Evolutionary conservation across 92 coral and sea anemone genomes (phyloP).

Genomic region (Paragorgia papillata): DNA sequence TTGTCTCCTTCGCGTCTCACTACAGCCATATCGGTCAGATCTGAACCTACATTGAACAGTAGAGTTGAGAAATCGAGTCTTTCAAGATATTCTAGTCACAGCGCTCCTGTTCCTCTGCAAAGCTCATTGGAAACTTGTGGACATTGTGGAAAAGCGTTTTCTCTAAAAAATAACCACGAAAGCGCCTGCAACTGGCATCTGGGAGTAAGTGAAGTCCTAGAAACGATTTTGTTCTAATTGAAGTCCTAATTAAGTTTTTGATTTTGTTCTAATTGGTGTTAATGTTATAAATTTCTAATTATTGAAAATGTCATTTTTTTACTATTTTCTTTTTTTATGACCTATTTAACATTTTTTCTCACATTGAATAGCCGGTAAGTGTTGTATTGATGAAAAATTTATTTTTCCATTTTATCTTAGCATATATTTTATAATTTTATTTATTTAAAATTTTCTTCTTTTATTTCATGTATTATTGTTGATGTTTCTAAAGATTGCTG

Average conservation of each 20-base stretch:
- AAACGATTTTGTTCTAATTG: too few relatives aligned
- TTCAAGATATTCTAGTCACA: conserved; percentile 30
- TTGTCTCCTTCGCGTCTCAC: conserved; percentile 42
- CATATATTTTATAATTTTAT: not conserved
- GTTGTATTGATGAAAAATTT: too few relatives aligned
- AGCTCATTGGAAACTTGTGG: conserved; percentile 54
- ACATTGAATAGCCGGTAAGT: conserved; percentile 58
- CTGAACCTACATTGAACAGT: conserved; percentile 25
- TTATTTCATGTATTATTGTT: not conserved
- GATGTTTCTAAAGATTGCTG: conserved; percentile 11
- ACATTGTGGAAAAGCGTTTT: conserved; percentile 75
- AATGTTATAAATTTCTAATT: too few relatives aligned
- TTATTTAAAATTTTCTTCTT: not conserved
- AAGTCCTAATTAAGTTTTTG: too few relatives aligned
- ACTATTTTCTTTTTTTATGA: conserved; percentile 1
- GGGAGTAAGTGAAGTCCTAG: conserved; percentile 71
- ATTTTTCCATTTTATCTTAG: not conserved
- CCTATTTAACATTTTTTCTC: not conserved
- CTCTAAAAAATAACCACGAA: conserved; percentile 60
- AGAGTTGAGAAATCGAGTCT: not conserved
- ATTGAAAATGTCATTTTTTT: not conserved
- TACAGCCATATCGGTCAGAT: conserved; percentile 50
- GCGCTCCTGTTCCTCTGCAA: conserved; percentile 58
- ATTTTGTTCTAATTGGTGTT: too few relatives aligned
- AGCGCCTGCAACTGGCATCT: conserved; percentile 91